These are phyloP conservation scores for Ormyrus thymus DNA, from an alignment of 2,888 invertebrate species.

Conservation along the genomic window DNA sequence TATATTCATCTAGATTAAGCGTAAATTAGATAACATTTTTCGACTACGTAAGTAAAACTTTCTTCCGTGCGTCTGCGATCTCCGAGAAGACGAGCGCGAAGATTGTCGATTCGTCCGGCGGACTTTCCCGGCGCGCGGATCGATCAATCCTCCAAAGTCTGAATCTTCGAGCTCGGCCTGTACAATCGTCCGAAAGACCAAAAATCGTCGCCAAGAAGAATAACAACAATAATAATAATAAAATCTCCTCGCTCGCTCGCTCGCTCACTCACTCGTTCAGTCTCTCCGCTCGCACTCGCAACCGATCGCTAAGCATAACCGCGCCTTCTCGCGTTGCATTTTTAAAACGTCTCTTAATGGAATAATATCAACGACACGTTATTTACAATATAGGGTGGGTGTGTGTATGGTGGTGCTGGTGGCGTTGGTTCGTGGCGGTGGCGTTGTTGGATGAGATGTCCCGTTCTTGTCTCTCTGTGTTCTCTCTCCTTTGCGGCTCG, in stretches of 20 bases:
- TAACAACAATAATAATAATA: conserved; percentile 24
- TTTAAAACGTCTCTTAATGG: conserved; percentile 25
- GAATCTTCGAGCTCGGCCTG: conserved; percentile 13
- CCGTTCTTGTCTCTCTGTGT: too few relatives aligned
- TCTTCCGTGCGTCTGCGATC: conserved; percentile 7
- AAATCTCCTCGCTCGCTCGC: too few relatives aligned
- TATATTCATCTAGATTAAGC: not conserved
- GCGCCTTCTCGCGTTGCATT: too few relatives aligned
- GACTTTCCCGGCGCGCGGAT: not conserved
- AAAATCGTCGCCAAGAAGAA: not conserved
- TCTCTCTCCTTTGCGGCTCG: too few relatives aligned
- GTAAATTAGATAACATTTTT: conserved; percentile 7
- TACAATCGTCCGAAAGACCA: not conserved
- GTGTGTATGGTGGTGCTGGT: not conserved
- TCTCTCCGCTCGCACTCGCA: too few relatives aligned
- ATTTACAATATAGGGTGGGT: conserved; percentile 39
- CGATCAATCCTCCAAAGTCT: not conserved
- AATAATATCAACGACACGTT: conserved; percentile 47
- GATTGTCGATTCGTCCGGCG: conserved; percentile 16
- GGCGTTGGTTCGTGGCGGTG: not conserved
- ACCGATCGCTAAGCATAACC: too few relatives aligned
- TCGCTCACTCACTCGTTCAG: too few relatives aligned
- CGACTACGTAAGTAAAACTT: conserved; percentile 26
- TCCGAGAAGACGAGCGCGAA: conserved; percentile 21
- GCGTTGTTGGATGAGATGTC: not conserved